Evolutionary conservation across 2,888 invertebrate genomes (phyloP), one percentile per base, ranked within the genome.

Genomic region (Nasonia oneida): DNA sequence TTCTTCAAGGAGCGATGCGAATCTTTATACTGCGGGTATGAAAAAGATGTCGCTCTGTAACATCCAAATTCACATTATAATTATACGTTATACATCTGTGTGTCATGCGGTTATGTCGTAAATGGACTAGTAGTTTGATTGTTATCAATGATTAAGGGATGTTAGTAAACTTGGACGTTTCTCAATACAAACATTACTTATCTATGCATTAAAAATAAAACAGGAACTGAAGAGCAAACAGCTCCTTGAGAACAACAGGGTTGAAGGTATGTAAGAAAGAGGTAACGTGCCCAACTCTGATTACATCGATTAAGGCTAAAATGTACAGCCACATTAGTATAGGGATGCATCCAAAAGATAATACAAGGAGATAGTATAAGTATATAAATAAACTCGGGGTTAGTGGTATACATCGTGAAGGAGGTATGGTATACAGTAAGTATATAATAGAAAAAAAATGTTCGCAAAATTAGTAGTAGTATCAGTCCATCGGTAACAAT

Each of bases 251-350:
- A 29, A 53, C 29, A 77, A 61, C 23, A 77, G n/a, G 57, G 6
- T 57, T 77, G 14, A 23, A 80, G 15, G 57, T n/a, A 29, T 29
- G n/a, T n/a, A 33, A 47, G 6, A 23, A 73, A 70, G 64, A 77
- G 42, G 0, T 18, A 61, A 78, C 57, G n/a, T 23, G 70, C 76
- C 80, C 86, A 86, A 80, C 76, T 86, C 80, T 61, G 83, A 83
- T 86, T 82, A 83, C 80, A 83, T 86, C 50, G 42, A 86, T 61
- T 61, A 86, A 86, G 71, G 64, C 57, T 67, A 78, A 73, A 85
- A 39, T 85, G 4, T 77, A 85, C 75, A 85, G 81, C 77, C 83
- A 76, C 47, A 82, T 85, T 74, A 53, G 81, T 82, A 42, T 8
- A 42, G 29, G 23, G 53, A 82, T 85, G 61, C 83, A 86, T 83